Evolutionary conservation across 2,797 vertebrate genomes (phyloP).

Genomic region (Alectoris magna): DNA sequence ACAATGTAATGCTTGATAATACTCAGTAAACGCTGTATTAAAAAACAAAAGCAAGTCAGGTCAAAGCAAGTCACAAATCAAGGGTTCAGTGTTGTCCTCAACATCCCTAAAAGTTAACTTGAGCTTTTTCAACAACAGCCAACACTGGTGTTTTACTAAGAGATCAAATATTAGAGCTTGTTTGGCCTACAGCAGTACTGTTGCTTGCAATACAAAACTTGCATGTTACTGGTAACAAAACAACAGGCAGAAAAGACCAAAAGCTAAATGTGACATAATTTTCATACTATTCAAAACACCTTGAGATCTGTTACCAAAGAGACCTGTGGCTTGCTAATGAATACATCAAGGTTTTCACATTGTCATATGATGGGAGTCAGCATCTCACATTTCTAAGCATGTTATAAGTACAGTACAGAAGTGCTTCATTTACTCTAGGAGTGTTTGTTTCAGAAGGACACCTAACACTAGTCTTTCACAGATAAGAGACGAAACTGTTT

Average conservation of each 20-base stretch:
- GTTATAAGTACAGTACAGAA: neutral
- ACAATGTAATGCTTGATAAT: neutral
- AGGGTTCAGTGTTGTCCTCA: neutral
- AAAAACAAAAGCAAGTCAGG: neutral
- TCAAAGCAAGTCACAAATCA: neutral
- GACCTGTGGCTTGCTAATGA: neutral
- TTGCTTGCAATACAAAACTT: neutral
- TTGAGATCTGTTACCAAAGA: neutral
- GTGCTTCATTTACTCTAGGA: neutral
- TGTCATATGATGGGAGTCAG: neutral
- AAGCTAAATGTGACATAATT: neutral
- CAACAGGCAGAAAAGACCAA: neutral
- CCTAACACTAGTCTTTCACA: neutral
- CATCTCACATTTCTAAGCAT: neutral
- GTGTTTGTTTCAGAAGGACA: neutral
- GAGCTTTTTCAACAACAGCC: neutral
- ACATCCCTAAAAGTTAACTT: neutral
- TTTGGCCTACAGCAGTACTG: neutral
- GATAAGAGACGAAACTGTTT: neutral
- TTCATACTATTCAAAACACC: neutral
- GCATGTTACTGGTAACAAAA: neutral
- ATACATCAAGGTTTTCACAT: neutral
- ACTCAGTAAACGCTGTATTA: neutral
- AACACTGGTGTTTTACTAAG: neutral
- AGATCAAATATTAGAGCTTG: neutral